Evolutionary conservation across 1,140 invertebrate species (phyloP).

Genomic region (Drosophila ananassae): DNA sequence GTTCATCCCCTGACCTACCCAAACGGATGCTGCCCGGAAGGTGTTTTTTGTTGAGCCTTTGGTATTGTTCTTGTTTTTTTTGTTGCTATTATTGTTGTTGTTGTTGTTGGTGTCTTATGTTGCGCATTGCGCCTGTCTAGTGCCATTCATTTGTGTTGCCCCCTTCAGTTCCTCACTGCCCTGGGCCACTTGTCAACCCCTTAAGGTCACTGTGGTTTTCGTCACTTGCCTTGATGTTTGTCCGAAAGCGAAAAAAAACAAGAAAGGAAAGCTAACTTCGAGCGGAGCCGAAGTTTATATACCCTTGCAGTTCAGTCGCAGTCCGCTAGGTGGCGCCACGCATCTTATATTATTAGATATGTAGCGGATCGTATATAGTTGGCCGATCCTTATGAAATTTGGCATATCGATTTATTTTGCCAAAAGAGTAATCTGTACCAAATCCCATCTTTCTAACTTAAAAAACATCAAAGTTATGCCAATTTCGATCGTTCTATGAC

Average conservation of each 20-base stretch:
- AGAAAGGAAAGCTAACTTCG: no score
- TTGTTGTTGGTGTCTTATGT: constrained; percentile 51
- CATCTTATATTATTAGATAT: no score
- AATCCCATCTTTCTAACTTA: no score
- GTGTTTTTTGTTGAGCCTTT: constrained; percentile 37
- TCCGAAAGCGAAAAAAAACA: constrained; percentile 11
- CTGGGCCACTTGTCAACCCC: constrained; percentile 14
- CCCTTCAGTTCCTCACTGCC: background rate
- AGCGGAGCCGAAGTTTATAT: no score
- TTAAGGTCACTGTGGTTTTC: constrained; percentile 63
- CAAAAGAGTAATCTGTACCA: no score
- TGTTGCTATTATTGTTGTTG: constrained; percentile 3
- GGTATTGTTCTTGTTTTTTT: constrained; percentile 20
- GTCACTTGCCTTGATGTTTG: constrained; percentile 78
- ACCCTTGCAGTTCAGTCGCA: no score
- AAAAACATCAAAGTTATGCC: no score
- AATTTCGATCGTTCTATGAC: no score
- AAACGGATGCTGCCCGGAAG: constrained; percentile 34
- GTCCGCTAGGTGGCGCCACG: no score
- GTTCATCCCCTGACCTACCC: constrained; percentile 9
- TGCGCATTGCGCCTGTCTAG: constrained; percentile 76
- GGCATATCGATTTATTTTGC: no score
- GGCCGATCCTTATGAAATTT: no score
- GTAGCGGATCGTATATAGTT: no score
- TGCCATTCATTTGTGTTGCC: constrained; percentile 61